Percentiles rank a stretch among this genome's conserved stretches.
phyloP scores from a whole-genome alignment of 2,888 invertebrate genomes.

The Caenorhabditis virilis region DNA sequence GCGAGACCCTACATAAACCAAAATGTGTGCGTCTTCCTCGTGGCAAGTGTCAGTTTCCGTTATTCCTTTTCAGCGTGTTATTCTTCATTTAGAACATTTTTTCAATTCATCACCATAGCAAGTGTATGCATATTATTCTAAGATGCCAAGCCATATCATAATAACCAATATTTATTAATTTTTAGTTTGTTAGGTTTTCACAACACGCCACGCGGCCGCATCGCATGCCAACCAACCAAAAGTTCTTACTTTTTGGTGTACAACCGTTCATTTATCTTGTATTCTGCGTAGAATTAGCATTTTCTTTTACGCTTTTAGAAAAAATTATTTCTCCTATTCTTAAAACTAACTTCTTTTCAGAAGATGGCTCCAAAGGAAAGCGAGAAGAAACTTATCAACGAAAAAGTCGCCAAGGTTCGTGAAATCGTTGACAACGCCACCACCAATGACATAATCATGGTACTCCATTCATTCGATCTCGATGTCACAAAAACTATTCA shows the following conservation, averaged over 20 bases:
- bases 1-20: conserved; percentile 16
- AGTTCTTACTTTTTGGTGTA: neutral
- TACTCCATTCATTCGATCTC: conserved; percentile 71
- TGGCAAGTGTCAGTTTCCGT: conserved; percentile 10
- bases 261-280: conserved; percentile 4
- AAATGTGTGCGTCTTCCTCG: conserved; percentile 35
- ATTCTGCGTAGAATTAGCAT: conserved; percentile 15
- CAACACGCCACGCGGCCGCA: conserved; percentile 36
- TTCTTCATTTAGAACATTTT: conserved; percentile 4
- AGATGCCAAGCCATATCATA: too few species aligned
- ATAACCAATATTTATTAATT: too few species aligned
- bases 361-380: conserved; percentile 53
- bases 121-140: too few species aligned
- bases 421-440: conserved; percentile 69
- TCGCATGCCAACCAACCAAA: conserved; percentile 35
- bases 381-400: conserved; percentile 61
- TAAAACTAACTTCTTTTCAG: conserved; percentile 8
- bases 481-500: conserved; percentile 71
- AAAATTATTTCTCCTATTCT: neutral
- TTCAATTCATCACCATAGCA: conserved; percentile 2
- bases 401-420: conserved; percentile 68
- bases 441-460: conserved; percentile 71
- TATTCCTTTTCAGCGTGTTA: conserved; percentile 1
- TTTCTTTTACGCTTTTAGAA: too few species aligned
- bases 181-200: too few species aligned